These are phyloP conservation scores for Decapterus maruadsi DNA, from an alignment of 2,797 vertebrate species.

Conservation along the genomic window DNA sequence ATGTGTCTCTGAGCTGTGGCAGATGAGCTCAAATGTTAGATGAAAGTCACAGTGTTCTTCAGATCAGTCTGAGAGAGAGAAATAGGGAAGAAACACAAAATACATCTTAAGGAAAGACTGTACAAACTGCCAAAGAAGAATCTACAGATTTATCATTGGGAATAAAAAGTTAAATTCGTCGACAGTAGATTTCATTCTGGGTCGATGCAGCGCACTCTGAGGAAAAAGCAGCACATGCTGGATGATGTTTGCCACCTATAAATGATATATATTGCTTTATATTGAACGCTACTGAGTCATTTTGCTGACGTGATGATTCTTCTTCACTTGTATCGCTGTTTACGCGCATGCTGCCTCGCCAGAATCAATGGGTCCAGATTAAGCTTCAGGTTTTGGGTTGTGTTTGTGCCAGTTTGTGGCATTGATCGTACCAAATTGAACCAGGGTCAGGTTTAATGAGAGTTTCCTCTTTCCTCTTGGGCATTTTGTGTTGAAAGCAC, in stretches of 20 bases:
- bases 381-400: not conserved
- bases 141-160: not conserved
- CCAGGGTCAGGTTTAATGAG: not conserved
- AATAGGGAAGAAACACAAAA: constrained; percentile 2
- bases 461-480: not conserved
- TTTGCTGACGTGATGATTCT: not conserved
- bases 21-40: constrained; percentile 31
- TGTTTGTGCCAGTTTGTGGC: not conserved
- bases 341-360: too few species aligned
- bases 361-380: not conserved
- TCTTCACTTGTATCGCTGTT: not conserved
- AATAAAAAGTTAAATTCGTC: constrained; percentile 1
- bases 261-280: not conserved
- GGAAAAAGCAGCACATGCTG: not conserved
- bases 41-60: constrained; percentile 32
- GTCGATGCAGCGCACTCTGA: not conserved
- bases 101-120: not conserved
- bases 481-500: not conserved
- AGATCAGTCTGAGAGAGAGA: constrained; percentile 14
- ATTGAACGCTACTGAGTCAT: not conserved
- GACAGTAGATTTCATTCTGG: not conserved
- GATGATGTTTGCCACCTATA: not conserved
- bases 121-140: not conserved
- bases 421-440: not conserved
- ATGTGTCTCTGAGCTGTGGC: constrained; percentile 34